Percentiles rank a stretch among this genome's conserved stretches.
These are phyloP conservation scores for Acanthosepion esculentum DNA, from an alignment of 2,888 invertebrate species.

Conservation along the genomic window DNA sequence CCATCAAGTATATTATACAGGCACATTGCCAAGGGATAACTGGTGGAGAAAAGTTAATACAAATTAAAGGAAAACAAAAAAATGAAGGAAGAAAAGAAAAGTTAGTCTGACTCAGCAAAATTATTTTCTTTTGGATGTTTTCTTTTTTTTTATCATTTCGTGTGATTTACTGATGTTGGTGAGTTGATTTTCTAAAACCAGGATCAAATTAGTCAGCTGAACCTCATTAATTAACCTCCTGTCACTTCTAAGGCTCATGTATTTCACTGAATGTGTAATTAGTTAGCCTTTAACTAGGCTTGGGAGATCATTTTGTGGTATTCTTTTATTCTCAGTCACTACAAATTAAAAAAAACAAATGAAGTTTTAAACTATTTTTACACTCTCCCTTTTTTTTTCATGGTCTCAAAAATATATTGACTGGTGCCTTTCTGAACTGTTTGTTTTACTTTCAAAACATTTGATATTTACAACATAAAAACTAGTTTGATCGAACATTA, in stretches of 20 bases:
- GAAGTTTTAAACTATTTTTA: neutral
- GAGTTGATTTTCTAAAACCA: neutral
- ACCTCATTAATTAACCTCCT: neutral
- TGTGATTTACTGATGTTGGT: neutral
- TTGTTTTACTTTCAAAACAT: neutral
- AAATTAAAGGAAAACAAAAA: neutral
- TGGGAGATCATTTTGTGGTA: neutral
- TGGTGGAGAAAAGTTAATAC: neutral
- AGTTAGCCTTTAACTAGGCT: neutral
- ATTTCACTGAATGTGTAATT: neutral
- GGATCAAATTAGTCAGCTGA: neutral
- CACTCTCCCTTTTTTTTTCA: neutral
- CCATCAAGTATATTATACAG: neutral
- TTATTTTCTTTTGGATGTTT: neutral
- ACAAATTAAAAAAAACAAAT: neutral
- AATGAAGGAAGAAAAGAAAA: neutral
- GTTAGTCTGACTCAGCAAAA: neutral
- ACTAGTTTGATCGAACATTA: neutral
- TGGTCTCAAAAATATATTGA: neutral
- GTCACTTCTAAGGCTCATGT: neutral
- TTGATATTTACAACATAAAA: neutral
- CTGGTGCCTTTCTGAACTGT: too few species aligned
- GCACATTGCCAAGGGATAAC: neutral
- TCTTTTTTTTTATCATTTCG: neutral
- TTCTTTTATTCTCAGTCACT: neutral